Conservation (phyloP, 2,797 vertebrate species). For the Linurgus olivaceus region DNA sequence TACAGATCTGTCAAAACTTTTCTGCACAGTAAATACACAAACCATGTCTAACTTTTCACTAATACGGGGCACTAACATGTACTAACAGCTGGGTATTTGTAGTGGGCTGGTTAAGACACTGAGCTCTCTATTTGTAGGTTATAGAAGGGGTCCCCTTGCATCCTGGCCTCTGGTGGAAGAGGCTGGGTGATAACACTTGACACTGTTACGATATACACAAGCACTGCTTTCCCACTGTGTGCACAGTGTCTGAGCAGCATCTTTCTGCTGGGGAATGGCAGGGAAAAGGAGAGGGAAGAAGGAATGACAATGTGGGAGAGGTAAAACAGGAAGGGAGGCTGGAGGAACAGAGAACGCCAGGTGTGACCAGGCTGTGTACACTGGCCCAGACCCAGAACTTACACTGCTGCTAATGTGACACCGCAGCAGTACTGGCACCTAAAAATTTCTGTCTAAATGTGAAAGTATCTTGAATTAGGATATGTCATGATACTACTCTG, state of each 20-base stretch:
- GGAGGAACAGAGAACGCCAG: fast-evolving
- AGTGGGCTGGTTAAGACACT: neutral
- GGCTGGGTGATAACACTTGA: neutral
- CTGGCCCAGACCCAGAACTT: neutral
- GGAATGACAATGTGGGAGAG: neutral
- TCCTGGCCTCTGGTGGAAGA: neutral
- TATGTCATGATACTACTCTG: neutral
- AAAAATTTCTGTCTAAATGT: neutral
- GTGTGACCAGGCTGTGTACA: fast-evolving
- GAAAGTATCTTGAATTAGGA: neutral
- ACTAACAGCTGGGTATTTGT: neutral
- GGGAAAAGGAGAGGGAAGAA: neutral
- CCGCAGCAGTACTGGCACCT: neutral
- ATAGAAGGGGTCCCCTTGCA: neutral
- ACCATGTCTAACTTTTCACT: neutral
- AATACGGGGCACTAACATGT: fast-evolving
- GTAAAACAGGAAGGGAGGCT: neutral
- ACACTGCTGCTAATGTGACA: neutral
- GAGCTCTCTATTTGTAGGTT: neutral
- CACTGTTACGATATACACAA: neutral
- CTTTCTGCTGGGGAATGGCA: fast-evolving
- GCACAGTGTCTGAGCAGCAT: neutral
- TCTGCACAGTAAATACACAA: neutral
- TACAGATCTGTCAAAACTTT: neutral
- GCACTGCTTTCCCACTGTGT: neutral